These are phyloP conservation scores for Coelopa pilipes DNA, from an alignment of 2,888 invertebrate genomes.

Conservation along the genomic window DNA sequence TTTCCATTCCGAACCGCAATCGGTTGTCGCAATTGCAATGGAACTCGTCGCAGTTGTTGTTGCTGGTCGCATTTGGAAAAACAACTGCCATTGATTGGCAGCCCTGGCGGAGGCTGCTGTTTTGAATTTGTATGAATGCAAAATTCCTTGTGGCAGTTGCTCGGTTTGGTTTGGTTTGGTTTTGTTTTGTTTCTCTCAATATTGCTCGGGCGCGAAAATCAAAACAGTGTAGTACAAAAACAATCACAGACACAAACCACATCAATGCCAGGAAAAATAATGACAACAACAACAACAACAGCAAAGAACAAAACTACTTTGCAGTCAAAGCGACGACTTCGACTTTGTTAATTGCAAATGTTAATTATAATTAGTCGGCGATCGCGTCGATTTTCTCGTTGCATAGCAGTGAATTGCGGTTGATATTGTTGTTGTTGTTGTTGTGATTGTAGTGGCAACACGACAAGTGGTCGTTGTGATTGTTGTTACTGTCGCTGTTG, in stretches of 20 bases:
- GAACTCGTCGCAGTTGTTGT: not conserved
- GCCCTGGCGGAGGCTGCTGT: not conserved
- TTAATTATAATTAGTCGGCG: conserved; percentile 13
- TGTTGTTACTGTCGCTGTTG: conserved; percentile 30
- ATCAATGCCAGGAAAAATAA: too few species aligned
- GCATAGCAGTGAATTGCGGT: not conserved
- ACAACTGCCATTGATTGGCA: conserved; percentile 10
- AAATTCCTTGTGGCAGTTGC: too few species aligned
- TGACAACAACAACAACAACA: not conserved
- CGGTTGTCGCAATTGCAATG: too few species aligned
- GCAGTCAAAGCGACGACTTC: too few species aligned
- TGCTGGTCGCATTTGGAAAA: not conserved
- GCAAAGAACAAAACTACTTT: not conserved
- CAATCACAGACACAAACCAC: not conserved
- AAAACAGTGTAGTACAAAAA: not conserved
- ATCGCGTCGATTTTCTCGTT: conserved; percentile 29
- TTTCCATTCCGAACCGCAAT: too few species aligned
- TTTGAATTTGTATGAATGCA: not conserved
- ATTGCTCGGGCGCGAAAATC: not conserved
- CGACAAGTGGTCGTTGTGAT: conserved; percentile 30
- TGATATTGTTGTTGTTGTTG: conserved; percentile 7
- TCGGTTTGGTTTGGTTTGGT: too few species aligned
- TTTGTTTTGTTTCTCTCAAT: too few species aligned
- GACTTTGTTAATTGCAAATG: conserved; percentile 22
- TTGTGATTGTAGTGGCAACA: conserved; percentile 6